These are phyloP conservation scores for Clavelina lepadiformis DNA, from an alignment of 23 tunicate species.

Conservation along the genomic window DNA sequence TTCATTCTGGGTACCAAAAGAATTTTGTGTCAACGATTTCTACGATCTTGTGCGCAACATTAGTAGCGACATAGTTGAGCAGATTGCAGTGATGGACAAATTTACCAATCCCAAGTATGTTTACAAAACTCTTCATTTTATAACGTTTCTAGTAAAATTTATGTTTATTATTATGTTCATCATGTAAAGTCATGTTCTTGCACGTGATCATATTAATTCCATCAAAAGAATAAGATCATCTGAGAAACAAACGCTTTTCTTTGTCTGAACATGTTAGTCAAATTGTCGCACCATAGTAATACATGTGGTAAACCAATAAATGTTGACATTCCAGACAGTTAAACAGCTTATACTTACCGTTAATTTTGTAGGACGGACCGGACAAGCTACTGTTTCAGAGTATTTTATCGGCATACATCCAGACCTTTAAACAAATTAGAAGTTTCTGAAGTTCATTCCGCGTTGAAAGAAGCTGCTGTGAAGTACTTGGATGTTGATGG, in stretches of 20 bases:
- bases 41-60: constrained; percentile 67
- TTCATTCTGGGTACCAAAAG: constrained; percentile 78
- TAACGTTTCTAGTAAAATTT: too few species aligned
- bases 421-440: constrained; percentile 54
- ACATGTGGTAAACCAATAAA: neutral
- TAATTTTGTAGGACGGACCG: constrained; percentile 26
- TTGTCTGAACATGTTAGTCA: too few species aligned
- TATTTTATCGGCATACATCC: constrained; percentile 73
- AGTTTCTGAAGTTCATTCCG: constrained; percentile 33
- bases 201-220: neutral
- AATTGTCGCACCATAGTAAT: too few species aligned
- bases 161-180: too few species aligned
- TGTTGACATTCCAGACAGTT: neutral
- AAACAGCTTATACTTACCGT: neutral
- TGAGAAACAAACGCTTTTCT: constrained; percentile 1
- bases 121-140: neutral
- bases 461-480: constrained; percentile 28
- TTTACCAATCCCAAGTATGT: constrained; percentile 63
- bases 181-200: too few species aligned
- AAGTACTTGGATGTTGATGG: constrained; percentile 49
- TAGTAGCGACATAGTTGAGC: constrained; percentile 54
- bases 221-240: neutral
- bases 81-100: constrained; percentile 45
- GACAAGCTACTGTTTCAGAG: constrained; percentile 80
- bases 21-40: constrained; percentile 59